Evolutionary conservation across 2,888 invertebrate genomes (phyloP).

Genomic region (Macaria notata): DNA sequence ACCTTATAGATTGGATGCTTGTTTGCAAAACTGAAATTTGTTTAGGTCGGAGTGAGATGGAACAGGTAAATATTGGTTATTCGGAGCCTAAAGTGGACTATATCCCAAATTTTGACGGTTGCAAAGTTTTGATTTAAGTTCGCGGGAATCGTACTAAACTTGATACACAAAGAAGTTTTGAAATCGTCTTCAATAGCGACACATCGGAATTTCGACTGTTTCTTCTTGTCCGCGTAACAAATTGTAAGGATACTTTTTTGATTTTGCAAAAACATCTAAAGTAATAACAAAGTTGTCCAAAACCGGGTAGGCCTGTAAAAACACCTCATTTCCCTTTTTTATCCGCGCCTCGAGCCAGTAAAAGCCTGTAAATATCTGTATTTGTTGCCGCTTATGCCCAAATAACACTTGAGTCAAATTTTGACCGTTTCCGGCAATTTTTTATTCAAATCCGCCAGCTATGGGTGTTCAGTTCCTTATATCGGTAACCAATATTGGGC

Average conservation of each 20-base stretch:
- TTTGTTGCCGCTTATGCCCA: conserved; percentile 26
- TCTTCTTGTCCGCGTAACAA: too few relatives aligned
- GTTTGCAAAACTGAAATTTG: conserved; percentile 18
- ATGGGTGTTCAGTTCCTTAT: conserved; percentile 58
- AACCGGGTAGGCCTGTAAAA: conserved; percentile 8
- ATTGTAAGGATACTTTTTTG: too few relatives aligned
- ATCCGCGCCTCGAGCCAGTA: conserved; percentile 31
- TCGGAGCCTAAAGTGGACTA: conserved; percentile 14
- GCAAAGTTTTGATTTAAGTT: conserved; percentile 22
- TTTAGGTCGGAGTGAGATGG: conserved; percentile 14
- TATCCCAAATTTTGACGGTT: conserved; percentile 12
- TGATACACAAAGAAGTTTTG: conserved; percentile 10
- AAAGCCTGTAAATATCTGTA: conserved; percentile 27
- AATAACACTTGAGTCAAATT: conserved; percentile 35
- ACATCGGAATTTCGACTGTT: too few relatives aligned
- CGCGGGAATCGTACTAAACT: conserved; percentile 10
- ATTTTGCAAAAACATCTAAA: too few relatives aligned
- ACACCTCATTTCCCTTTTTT: conserved; percentile 30
- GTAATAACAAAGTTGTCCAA: conserved; percentile 20
- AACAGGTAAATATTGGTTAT: conserved; percentile 21
- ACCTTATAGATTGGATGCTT: conserved; percentile 29
- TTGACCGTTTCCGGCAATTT: conserved; percentile 43
- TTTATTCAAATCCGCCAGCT: conserved; percentile 60
- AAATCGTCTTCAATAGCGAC: background rate
- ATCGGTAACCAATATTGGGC: conserved; percentile 44